phyloP scores from a whole-genome alignment of 2,888 invertebrate species.

The Brachyopa scutellaris region DNA sequence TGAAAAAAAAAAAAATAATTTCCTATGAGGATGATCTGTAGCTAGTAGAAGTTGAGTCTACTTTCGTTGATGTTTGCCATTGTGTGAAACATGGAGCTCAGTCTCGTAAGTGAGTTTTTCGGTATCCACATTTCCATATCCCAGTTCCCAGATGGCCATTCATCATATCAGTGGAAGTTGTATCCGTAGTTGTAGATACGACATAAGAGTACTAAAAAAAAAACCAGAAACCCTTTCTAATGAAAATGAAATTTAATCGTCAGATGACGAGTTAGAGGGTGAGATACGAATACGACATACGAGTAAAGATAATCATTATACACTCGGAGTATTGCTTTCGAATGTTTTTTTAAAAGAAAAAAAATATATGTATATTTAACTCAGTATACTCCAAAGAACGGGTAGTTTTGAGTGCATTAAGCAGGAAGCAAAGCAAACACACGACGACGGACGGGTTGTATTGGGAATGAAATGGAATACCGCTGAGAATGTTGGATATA shows the following conservation, averaged over 20 bases:
- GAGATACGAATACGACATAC: no score
- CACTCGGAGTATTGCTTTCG: constrained; percentile 8
- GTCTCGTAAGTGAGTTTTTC: not conserved
- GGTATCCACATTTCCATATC: not conserved
- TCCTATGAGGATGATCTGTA: constrained; percentile 39
- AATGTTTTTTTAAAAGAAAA: not conserved
- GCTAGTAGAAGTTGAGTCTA: not conserved
- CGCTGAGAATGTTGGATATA: constrained; percentile 38
- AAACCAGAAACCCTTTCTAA: constrained; percentile 25
- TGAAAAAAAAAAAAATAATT: constrained; percentile 32
- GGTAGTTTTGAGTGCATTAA: constrained; percentile 37
- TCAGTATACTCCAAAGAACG: no score
- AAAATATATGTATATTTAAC: no score
- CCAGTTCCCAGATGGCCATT: constrained; percentile 51
- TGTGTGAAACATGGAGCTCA: not conserved
- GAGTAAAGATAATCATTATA: constrained; percentile 30
- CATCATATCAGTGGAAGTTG: constrained; percentile 17
- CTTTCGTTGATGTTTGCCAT: constrained; percentile 36
- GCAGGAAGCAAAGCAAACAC: constrained; percentile 10
- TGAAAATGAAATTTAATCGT: constrained; percentile 48
- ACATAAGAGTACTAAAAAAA: no score
- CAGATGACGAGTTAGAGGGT: not conserved
- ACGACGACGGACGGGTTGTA: not conserved
- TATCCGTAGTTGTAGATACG: not conserved
- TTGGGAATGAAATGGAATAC: constrained; percentile 27